phyloP scores from a whole-genome alignment of 2,888 invertebrate species.

The Drosophila atripex region DNA sequence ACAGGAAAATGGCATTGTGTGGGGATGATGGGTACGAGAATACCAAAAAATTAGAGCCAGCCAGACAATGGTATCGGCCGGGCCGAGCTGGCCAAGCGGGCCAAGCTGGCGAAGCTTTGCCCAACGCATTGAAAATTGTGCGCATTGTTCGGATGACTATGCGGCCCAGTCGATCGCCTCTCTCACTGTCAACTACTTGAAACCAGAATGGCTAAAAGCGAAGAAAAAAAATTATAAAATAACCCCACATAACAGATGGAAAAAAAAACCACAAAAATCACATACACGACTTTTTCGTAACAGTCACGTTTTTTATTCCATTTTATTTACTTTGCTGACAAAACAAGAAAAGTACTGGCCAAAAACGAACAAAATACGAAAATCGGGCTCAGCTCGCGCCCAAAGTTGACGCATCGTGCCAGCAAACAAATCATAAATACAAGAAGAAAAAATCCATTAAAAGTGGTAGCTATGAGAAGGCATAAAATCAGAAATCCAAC shows the following conservation, averaged over 20 bases:
- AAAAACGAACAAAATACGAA: conserved; percentile 27
- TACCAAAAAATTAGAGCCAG: conserved; percentile 32
- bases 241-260: conserved; percentile 30
- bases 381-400: conserved; percentile 35
- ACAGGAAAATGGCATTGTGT: conserved; percentile 10
- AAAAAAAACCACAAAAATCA: conserved; percentile 49
- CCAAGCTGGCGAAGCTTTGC: conserved; percentile 25
- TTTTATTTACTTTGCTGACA: conserved; percentile 65
- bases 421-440: conserved; percentile 57
- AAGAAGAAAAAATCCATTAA: conserved; percentile 28
- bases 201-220: conserved; percentile 41
- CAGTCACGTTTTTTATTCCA: conserved; percentile 69
- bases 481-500: conserved; percentile 50
- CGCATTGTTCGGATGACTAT: conserved; percentile 57
- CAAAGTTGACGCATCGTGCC: conserved; percentile 59
- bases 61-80: conserved; percentile 34
- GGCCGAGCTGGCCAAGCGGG: conserved; percentile 25
- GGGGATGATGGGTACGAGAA: conserved; percentile 20
- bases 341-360: conserved; percentile 46
- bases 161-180: conserved; percentile 10
- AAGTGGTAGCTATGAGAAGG: conserved; percentile 39
- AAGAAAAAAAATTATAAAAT: conserved; percentile 21
- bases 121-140: conserved; percentile 63
- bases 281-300: conserved; percentile 70
- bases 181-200: conserved; percentile 61